Conservation (phyloP, 2,797 vertebrate species). For the Tenualosa ilisha region DNA sequence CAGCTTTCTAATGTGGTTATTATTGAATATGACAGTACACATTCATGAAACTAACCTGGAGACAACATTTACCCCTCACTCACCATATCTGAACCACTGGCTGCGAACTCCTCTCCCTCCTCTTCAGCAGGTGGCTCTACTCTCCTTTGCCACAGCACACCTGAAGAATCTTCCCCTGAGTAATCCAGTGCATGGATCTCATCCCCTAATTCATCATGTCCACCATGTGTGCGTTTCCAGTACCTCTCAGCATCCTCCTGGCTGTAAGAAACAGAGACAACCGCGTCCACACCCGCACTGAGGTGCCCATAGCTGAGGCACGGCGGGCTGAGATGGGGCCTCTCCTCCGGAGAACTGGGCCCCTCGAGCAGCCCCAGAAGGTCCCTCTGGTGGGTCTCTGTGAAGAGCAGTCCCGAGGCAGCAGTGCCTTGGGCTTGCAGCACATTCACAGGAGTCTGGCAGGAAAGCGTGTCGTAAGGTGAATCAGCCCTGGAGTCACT, state of each 20-base stretch:
- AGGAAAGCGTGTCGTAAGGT: neutral
- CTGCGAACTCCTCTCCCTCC: conserved; percentile 49
- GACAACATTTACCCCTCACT: conserved; percentile 8
- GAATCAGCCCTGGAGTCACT: neutral
- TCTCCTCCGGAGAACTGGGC: conserved; percentile 31
- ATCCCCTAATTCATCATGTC: conserved; percentile 42
- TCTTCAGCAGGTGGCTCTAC: conserved; percentile 51
- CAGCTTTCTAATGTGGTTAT: neutral
- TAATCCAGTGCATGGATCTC: conserved; percentile 54
- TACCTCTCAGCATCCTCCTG: conserved; percentile 60
- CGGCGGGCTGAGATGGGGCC: conserved; percentile 22
- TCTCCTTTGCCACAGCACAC: conserved; percentile 68
- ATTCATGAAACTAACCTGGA: neutral
- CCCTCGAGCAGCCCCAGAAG: conserved; percentile 78
- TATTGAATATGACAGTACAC: neutral
- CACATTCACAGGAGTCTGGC: neutral
- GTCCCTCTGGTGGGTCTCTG: conserved; percentile 79
- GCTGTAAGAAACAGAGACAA: conserved; percentile 67
- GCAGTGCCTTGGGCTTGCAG: neutral
- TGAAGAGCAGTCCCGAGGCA: conserved; percentile 78
- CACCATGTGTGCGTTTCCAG: conserved; percentile 60
- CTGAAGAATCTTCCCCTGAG: conserved; percentile 66
- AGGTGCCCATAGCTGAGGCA: conserved; percentile 34
- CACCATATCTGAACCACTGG: conserved; percentile 60
- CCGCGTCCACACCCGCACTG: conserved; percentile 61